Evolutionary conservation across 2,113 vertebrate genomes (phyloP).

Genomic region (Anoura caudifer): DNA sequence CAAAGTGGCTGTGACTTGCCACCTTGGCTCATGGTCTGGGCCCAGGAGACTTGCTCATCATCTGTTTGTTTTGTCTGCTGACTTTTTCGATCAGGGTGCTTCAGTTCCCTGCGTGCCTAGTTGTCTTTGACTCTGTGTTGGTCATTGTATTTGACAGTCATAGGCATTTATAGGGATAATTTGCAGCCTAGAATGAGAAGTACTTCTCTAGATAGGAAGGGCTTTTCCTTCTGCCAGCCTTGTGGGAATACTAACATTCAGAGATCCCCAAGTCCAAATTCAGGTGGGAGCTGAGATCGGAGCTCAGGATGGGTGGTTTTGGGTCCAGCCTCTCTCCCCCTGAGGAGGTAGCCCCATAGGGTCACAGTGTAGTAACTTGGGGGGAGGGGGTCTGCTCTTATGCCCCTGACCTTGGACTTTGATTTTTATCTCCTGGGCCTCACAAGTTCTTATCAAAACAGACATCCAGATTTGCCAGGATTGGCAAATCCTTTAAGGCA

Average conservation of each 20-base stretch:
- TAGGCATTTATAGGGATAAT: neutral
- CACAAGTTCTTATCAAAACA: neutral
- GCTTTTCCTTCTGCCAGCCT: neutral
- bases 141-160: neutral
- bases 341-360: neutral
- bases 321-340: neutral
- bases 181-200: neutral
- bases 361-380: neutral
- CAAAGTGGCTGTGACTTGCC: fast-evolving
- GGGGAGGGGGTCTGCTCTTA: neutral
- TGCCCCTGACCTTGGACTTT: neutral
- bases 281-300: neutral
- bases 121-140: neutral
- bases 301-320: neutral
- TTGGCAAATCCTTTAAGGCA: neutral
- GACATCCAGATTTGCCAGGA: neutral
- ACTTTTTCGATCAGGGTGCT: fast-evolving
- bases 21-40: neutral
- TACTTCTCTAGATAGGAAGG: neutral
- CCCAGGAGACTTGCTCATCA: neutral
- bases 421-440: neutral
- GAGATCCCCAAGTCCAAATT: neutral
- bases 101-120: fast-evolving
- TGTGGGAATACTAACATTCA: neutral
- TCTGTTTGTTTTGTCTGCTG: neutral